Evolutionary conservation across 35 echinoderm and acorn worm genomes (phyloP).

Genomic region (Ophioderma brevispina): DNA sequence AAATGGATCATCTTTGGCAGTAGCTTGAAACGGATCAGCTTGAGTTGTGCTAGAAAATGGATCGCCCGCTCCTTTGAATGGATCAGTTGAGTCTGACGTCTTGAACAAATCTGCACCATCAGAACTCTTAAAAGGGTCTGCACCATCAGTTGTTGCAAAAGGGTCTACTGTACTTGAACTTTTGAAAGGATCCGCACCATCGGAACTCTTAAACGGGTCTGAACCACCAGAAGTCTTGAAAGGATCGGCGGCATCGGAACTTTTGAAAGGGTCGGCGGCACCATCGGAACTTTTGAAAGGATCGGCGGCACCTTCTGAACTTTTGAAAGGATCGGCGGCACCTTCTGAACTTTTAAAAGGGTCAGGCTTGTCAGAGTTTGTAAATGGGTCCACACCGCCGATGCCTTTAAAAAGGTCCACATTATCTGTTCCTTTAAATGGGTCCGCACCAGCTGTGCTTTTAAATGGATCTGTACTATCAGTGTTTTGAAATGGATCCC

Average conservation of each 20-base stretch:
- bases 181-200: neutral
- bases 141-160: neutral
- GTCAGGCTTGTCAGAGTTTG: neutral
- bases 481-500: conserved; percentile 9
- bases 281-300: neutral
- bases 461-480: conserved; percentile 3
- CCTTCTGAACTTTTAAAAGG: conserved; percentile 10
- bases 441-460: conserved; percentile 1
- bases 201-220: neutral
- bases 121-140: conserved; percentile 20
- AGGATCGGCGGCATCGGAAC: neutral
- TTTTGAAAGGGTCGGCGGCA: neutral
- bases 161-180: neutral
- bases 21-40: conserved; percentile 70
- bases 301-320: conserved; percentile 5
- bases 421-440: neutral
- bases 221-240: neutral
- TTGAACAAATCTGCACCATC: conserved; percentile 1
- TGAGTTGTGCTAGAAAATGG: conserved; percentile 46
- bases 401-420: neutral
- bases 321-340: conserved; percentile 37
- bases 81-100: neutral
- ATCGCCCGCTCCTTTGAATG: neutral
- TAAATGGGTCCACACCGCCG: conserved; percentile 23
- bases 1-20: conserved; percentile 45